Conservation (phyloP, 2,888 invertebrate genomes). For the Sipha maydis region DNA sequence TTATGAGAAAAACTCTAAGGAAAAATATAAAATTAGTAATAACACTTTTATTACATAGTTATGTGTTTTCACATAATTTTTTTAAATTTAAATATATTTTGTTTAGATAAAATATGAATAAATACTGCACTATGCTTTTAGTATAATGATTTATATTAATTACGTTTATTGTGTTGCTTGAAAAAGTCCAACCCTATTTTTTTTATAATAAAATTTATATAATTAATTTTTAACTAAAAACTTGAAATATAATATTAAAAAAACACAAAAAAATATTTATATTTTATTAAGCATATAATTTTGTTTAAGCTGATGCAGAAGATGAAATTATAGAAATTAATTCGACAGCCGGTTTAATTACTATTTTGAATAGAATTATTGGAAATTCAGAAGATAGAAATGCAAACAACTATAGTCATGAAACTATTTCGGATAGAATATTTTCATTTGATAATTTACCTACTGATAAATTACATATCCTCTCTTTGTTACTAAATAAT, state of each 20-base stretch:
- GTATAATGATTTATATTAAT: too few species aligned
- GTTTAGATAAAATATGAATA: too few species aligned
- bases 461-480: constrained; percentile 6
- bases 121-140: too few species aligned
- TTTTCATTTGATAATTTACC: constrained; percentile 19
- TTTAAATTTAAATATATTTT: too few species aligned
- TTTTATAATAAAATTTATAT: neutral
- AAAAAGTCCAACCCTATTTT: neutral
- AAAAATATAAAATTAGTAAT: too few species aligned
- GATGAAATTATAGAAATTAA: neutral
- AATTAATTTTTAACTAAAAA: neutral
- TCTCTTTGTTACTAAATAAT: constrained; percentile 39
- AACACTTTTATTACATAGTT: too few species aligned
- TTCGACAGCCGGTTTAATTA: constrained; percentile 14
- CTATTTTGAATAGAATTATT: constrained; percentile 24
- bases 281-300: neutral
- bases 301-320: neutral
- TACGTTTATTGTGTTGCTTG: too few species aligned
- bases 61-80: too few species aligned
- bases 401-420: neutral
- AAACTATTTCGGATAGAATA: neutral
- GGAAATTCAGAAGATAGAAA: neutral
- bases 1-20: too few species aligned
- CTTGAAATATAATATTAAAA: too few species aligned
- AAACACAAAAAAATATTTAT: too few species aligned